phyloP scores from a whole-genome alignment of 2,113 vertebrate genomes.

The Zosterops borbonicus region DNA sequence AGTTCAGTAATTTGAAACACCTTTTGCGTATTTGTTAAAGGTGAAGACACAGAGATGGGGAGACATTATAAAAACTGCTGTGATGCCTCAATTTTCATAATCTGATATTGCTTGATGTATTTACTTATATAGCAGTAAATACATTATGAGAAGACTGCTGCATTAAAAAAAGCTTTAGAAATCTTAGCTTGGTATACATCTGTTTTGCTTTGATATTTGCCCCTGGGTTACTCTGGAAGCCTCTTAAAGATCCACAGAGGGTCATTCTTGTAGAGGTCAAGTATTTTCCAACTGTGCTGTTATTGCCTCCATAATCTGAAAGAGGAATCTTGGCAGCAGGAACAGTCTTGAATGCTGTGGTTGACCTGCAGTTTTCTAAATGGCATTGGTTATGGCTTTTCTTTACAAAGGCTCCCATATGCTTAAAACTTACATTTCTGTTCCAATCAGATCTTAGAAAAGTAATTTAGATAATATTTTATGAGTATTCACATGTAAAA shows the following conservation, averaged over 20 bases:
- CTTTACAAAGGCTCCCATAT: accelerated
- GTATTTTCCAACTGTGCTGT: background rate
- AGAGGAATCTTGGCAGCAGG: background rate
- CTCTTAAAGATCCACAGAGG: background rate
- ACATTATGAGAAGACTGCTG: background rate
- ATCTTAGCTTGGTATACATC: background rate
- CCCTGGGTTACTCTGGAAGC: background rate
- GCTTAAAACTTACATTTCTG: background rate
- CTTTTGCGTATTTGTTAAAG: background rate
- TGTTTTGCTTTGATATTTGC: background rate
- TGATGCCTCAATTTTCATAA: background rate
- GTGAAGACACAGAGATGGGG: background rate
- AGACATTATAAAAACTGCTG: background rate
- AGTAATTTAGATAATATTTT: background rate
- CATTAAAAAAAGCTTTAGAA: background rate
- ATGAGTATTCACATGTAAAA: background rate
- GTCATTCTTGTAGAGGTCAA: background rate
- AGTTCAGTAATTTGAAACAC: background rate
- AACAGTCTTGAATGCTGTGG: background rate
- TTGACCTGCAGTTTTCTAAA: background rate
- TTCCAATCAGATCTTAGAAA: background rate
- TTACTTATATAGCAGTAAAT: background rate
- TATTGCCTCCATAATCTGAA: background rate
- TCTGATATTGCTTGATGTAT: background rate
- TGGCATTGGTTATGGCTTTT: background rate